Conservation (phyloP, 2,888 invertebrate genomes). For the Lamellibrachia columna region DNA sequence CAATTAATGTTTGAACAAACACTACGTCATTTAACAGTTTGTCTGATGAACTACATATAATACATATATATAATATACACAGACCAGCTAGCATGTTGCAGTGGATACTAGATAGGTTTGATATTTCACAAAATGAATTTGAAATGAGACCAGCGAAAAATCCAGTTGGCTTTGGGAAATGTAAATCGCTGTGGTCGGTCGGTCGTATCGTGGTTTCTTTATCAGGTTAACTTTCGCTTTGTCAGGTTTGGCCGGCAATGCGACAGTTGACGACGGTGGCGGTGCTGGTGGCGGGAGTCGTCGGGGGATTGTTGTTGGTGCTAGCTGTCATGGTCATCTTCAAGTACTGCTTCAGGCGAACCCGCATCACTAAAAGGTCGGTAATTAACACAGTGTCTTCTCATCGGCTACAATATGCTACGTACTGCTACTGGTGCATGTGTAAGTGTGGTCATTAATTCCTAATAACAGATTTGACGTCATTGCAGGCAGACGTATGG, state of each 20-base stretch:
- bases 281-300: slow-evolving; percentile 65
- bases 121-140: no score
- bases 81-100: no score
- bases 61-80: no score
- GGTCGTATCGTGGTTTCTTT: neutral
- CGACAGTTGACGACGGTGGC: slow-evolving; percentile 51
- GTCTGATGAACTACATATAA: no score
- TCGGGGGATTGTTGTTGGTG: slow-evolving; percentile 66
- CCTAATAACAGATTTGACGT: neutral
- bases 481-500: neutral
- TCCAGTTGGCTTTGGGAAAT: no score
- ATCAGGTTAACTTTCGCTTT: neutral
- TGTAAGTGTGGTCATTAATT: neutral
- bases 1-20: no score
- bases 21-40: no score
- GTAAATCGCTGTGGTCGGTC: neutral
- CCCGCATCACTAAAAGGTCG: slow-evolving; percentile 51
- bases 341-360: slow-evolving; percentile 64
- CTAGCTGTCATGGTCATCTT: slow-evolving; percentile 65
- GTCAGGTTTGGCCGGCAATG: neutral
- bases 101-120: no score
- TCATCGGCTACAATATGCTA: neutral
- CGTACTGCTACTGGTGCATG: neutral
- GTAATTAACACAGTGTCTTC: neutral
- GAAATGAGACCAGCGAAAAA: no score